phyloP scores from a whole-genome alignment of 2,888 invertebrate species.

The Apamea monoglypha region DNA sequence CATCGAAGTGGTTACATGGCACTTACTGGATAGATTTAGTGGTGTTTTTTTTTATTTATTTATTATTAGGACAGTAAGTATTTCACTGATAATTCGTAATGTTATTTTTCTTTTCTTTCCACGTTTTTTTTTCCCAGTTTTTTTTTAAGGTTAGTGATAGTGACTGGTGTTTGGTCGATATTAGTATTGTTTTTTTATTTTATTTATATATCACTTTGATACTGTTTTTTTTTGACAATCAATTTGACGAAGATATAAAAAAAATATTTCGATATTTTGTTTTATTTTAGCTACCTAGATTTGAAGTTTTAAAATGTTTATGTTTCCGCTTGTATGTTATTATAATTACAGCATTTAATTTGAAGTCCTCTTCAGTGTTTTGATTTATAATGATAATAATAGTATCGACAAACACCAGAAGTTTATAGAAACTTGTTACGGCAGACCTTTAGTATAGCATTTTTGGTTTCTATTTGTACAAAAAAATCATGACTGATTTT shows the following conservation, averaged over 20 bases:
- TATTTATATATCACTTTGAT: not conserved
- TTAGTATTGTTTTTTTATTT: constrained; percentile 54
- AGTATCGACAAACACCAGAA: constrained; percentile 30
- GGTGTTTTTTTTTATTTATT: constrained; percentile 76
- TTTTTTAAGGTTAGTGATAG: constrained; percentile 16
- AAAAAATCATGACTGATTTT: constrained; percentile 46
- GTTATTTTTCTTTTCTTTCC: constrained; percentile 22
- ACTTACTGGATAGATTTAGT: constrained; percentile 72
- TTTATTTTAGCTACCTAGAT: not conserved
- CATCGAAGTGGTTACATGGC: constrained; percentile 74
- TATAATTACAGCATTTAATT: constrained; percentile 3
- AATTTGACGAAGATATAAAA: not conserved
- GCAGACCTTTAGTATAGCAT: constrained; percentile 4
- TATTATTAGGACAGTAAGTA: constrained; percentile 73
- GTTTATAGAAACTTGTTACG: constrained; percentile 14
- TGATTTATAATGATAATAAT: not conserved
- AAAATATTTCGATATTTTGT: not conserved
- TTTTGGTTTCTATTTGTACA: constrained; percentile 18
- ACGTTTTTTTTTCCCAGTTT: constrained; percentile 24
- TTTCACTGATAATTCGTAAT: constrained; percentile 59
- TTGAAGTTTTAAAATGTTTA: constrained; percentile 4
- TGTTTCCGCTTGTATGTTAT: not conserved
- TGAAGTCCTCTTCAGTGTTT: not conserved
- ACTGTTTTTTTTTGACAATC: not conserved
- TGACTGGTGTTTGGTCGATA: constrained; percentile 47